These are phyloP conservation scores for Montipora foliosa DNA, from an alignment of 64 coral and sea anemone genomes.

Conservation along the genomic window DNA sequence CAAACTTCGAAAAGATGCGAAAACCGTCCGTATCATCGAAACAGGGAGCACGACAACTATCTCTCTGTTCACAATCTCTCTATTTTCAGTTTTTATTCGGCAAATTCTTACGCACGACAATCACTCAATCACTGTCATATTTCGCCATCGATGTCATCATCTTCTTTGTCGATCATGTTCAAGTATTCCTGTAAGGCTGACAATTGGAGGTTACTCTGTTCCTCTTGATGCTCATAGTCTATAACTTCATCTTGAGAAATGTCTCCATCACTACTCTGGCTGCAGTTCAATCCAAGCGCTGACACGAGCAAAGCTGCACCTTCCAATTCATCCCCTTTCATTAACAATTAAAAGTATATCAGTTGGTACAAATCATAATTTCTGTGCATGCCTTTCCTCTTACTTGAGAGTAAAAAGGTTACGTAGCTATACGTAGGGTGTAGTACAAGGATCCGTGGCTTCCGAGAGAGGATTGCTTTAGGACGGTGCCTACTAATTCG, in stretches of 20 bases:
- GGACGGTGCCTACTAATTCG: no score
- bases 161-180: conserved; percentile 43
- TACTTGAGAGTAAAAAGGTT: no score
- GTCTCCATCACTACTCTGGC: conserved; percentile 56
- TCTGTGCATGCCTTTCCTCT: no score
- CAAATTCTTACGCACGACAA: not conserved
- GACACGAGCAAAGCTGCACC: conserved; percentile 13
- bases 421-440: no score
- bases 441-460: no score
- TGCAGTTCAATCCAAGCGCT: not conserved
- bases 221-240: conserved; percentile 70
- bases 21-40: no score
- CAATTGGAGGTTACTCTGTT: conserved; percentile 63
- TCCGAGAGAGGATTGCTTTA: no score
- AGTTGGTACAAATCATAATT: no score
- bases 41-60: no score
- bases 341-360: not conserved
- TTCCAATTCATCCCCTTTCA: conserved; percentile 41
- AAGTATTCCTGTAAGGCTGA: conserved; percentile 82
- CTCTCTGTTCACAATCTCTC: no score
- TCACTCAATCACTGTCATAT: conserved; percentile 3
- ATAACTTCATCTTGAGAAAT: conserved; percentile 87
- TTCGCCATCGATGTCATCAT: conserved; percentile 34
- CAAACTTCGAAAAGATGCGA: no score
- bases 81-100: no score